These are phyloP conservation scores for Coryphaenoides rupestris DNA, from an alignment of 2,113 vertebrate species.

Conservation along the genomic window DNA sequence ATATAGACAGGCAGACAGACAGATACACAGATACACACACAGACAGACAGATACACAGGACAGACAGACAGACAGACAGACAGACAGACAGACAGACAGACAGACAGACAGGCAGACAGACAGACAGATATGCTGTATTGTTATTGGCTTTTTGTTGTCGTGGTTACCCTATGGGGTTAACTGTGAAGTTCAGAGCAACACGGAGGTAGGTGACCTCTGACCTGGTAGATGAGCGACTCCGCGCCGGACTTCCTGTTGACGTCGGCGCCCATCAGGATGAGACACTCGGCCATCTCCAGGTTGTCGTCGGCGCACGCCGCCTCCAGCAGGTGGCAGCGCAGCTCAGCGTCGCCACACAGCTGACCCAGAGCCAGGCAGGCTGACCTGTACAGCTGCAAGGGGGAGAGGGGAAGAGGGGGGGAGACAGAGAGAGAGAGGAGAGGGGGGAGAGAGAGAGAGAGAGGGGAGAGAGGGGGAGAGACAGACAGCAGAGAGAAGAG, in stretches of 20 bases:
- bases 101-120: background rate
- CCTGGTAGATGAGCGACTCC: constrained; percentile 88
- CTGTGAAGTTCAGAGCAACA: no score
- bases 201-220: constrained; percentile 45
- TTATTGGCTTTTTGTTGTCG: no score
- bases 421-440: background rate
- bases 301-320: constrained; percentile 84
- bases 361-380: constrained; percentile 87
- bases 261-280: constrained; percentile 87
- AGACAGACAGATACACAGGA: no score
- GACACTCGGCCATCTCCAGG: constrained; percentile 81
- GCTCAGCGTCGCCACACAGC: constrained; percentile 76
- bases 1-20: constrained; percentile 1
- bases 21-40: constrained; percentile 3
- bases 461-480: background rate
- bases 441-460: background rate
- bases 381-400: constrained; percentile 76
- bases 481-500: background rate
- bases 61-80: background rate
- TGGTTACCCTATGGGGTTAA: no score
- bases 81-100: background rate
- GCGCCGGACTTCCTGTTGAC: constrained; percentile 81
- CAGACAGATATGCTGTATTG: no score
- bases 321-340: constrained; percentile 83
- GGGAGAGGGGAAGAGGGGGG: constrained; percentile 21